A percentile compares a stretch with the other conserved stretches of the same genome.
phyloP scores from a whole-genome alignment of 1,140 invertebrate genomes.

The Liolophura sinensis region DNA sequence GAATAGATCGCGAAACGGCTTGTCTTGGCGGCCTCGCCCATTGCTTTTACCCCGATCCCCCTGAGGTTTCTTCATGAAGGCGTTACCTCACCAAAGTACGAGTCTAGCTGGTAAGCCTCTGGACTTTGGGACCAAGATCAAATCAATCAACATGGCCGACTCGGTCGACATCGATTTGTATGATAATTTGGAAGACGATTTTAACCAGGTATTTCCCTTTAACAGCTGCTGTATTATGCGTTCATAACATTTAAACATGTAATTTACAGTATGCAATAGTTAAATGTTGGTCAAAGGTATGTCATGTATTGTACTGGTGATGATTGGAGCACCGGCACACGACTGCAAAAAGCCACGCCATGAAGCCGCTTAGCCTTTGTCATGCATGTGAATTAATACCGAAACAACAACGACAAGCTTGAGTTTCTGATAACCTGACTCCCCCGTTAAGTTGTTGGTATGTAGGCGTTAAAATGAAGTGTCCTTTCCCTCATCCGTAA shows the following conservation, averaged over 20 bases:
- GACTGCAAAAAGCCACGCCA: not conserved
- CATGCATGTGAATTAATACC: not conserved
- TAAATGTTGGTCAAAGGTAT: constrained; percentile 8
- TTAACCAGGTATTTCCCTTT: constrained; percentile 72
- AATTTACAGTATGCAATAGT: not conserved
- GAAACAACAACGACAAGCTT: no score
- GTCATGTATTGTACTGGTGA: not conserved
- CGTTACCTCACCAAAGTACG: no score
- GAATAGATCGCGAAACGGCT: no score
- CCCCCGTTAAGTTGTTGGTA: no score
- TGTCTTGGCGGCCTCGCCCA: no score
- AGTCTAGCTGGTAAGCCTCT: no score
- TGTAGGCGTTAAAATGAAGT: no score
- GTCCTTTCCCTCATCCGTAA: no score
- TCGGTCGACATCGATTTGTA: constrained; percentile 95
- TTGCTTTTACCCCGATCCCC: no score
- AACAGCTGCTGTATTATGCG: not conserved
- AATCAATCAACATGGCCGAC: constrained; percentile 79
- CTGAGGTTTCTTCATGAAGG: no score
- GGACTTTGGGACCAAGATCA: no score
- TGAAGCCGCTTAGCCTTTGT: not conserved
- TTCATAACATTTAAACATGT: not conserved
- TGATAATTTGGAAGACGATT: constrained; percentile 93
- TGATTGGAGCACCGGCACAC: not conserved
- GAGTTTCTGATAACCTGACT: no score